These are phyloP conservation scores for Paguma larvata DNA, from an alignment of 2,797 vertebrate species.

Conservation along the genomic window DNA sequence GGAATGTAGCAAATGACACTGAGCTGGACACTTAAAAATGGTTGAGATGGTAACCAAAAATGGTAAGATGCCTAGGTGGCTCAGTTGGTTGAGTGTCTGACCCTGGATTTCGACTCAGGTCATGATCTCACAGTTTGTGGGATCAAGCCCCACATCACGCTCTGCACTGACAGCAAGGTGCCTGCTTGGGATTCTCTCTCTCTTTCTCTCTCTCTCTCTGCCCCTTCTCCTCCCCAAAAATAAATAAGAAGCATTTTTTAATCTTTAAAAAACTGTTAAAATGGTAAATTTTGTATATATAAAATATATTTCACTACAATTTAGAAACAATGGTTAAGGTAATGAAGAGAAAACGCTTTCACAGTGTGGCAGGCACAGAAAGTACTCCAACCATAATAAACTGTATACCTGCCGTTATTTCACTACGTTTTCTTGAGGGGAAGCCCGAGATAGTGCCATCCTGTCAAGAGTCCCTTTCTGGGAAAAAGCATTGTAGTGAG, in stretches of 20 bases:
- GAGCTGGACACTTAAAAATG: background rate
- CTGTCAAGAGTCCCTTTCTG: background rate
- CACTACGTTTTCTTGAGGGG: background rate
- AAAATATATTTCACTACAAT: background rate
- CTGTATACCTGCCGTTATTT: background rate
- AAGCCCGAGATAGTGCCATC: background rate
- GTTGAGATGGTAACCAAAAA: background rate
- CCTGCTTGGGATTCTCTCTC: background rate
- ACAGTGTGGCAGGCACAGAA: background rate
- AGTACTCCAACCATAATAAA: background rate
- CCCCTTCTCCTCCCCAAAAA: background rate
- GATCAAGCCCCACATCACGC: background rate
- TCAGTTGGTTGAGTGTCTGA: background rate
- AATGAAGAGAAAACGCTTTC: background rate
- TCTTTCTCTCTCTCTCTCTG: background rate
- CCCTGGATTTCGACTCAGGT: background rate
- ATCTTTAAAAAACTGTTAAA: no score
- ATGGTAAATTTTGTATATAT: background rate
- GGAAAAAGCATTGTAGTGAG: background rate
- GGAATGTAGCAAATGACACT: background rate
- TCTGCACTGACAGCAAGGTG: background rate
- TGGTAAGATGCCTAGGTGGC: no score
- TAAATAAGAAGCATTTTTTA: no score
- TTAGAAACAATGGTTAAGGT: background rate
- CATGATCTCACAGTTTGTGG: background rate